Percentiles rank a stretch among this genome's conserved stretches.
Conservation (phyloP, 2,113 vertebrate species). For the Tringa solitaria region DNA sequence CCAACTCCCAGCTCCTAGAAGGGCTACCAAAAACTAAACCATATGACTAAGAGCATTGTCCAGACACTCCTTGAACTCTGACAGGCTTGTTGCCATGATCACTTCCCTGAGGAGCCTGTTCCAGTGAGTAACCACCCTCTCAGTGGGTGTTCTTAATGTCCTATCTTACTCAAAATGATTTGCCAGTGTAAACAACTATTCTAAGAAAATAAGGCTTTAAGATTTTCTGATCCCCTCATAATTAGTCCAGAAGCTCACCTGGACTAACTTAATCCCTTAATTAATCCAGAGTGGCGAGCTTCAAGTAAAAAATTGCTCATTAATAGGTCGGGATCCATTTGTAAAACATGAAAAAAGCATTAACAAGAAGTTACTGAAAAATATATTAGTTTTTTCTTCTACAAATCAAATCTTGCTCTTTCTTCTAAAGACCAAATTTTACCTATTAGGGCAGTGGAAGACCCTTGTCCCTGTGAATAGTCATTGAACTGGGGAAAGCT, state of each 20-base stretch:
- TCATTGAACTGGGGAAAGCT: not conserved
- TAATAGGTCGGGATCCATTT: not conserved
- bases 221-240: not conserved
- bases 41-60: rapidly evolving
- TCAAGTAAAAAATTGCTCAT: not conserved
- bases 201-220: not conserved
- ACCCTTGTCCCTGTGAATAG: not conserved
- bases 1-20: not conserved
- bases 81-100: rapidly evolving
- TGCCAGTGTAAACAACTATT: not conserved
- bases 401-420: not conserved
- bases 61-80: not conserved
- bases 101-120: not conserved
- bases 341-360: not conserved
- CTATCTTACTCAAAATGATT: not conserved
- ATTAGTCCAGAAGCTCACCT: not conserved
- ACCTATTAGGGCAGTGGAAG: not conserved
- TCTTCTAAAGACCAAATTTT: not conserved
- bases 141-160: not conserved
- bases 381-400: not conserved
- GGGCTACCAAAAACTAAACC: not conserved
- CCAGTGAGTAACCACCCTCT: not conserved
- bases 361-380: not conserved
- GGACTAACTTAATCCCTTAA: not conserved
- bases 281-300: not conserved